These are phyloP conservation scores for Oreochromis aureus DNA, from an alignment of 2,113 vertebrate genomes.

Conservation along the genomic window DNA sequence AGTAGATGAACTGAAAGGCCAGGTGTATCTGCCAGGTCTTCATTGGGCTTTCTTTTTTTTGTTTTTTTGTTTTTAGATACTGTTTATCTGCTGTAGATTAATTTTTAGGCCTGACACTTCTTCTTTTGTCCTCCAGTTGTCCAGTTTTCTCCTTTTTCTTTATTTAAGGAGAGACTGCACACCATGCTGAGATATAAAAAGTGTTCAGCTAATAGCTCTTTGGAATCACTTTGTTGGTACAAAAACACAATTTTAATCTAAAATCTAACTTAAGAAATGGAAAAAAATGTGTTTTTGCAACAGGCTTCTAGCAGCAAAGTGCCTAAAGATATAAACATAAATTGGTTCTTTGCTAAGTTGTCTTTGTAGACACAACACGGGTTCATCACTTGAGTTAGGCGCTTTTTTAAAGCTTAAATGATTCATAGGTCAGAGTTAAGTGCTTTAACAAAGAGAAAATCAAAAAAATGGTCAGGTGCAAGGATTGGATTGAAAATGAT, in stretches of 20 bases:
- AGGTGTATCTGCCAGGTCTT: background rate
- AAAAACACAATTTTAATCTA: background rate
- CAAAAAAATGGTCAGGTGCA: background rate
- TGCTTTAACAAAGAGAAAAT: background rate
- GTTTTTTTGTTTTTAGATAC: background rate
- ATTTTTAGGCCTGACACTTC: background rate
- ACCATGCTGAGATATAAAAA: background rate
- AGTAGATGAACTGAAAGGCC: background rate
- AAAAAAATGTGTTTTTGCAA: background rate
- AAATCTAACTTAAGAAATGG: background rate
- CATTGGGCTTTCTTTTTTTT: rapidly evolving
- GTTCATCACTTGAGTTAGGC: background rate
- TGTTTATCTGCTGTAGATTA: background rate
- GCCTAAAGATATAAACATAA: background rate
- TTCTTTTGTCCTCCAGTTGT: background rate
- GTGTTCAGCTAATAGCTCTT: background rate
- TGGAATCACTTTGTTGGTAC: background rate
- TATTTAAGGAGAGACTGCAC: background rate
- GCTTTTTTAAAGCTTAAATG: background rate
- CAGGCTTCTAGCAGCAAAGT: background rate
- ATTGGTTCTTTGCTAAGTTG: background rate
- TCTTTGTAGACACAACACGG: background rate
- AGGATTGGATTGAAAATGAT: background rate
- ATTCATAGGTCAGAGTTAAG: background rate
- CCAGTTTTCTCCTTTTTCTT: rapidly evolving